Percentiles rank a stretch among this genome's conserved stretches.
Conservation (phyloP, 1,140 invertebrate genomes). For the Copidosoma floridanum region DNA sequence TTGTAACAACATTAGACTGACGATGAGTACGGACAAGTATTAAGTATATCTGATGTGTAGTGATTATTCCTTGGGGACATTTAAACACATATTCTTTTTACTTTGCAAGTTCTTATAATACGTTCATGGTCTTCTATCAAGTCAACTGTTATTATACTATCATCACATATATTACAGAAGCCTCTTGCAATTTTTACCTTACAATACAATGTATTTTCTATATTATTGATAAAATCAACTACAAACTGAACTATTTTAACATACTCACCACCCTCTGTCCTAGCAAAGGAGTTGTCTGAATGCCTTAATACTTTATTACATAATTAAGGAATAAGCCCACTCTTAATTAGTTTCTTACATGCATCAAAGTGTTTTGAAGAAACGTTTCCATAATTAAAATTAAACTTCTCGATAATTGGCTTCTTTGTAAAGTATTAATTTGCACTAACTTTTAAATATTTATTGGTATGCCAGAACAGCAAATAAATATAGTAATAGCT, state of each 20-base stretch:
- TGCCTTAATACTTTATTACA: constrained; percentile 6
- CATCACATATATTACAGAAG: neutral
- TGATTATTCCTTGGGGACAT: no score
- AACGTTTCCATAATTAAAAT: neutral
- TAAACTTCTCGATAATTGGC: neutral
- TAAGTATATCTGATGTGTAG: no score
- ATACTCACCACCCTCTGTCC: constrained; percentile 13
- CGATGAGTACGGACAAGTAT: no score
- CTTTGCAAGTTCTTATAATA: no score
- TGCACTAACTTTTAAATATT: neutral
- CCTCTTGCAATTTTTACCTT: neutral
- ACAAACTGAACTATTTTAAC: constrained; percentile 23
- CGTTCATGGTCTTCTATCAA: neutral
- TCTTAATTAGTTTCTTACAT: neutral
- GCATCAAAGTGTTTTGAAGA: neutral
- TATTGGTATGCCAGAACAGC: neutral
- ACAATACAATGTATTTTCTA: neutral
- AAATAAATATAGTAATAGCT: neutral
- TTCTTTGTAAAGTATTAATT: neutral
- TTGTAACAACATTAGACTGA: no score
- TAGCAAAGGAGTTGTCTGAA: constrained; percentile 23
- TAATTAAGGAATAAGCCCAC: no score
- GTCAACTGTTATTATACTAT: neutral
- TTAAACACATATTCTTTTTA: no score
- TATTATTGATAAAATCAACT: constrained; percentile 4